Percentiles rank a stretch among this genome's conserved stretches.
These are phyloP conservation scores for Drosophila guanche DNA, from an alignment of 1,140 invertebrate species.

Conservation along the genomic window DNA sequence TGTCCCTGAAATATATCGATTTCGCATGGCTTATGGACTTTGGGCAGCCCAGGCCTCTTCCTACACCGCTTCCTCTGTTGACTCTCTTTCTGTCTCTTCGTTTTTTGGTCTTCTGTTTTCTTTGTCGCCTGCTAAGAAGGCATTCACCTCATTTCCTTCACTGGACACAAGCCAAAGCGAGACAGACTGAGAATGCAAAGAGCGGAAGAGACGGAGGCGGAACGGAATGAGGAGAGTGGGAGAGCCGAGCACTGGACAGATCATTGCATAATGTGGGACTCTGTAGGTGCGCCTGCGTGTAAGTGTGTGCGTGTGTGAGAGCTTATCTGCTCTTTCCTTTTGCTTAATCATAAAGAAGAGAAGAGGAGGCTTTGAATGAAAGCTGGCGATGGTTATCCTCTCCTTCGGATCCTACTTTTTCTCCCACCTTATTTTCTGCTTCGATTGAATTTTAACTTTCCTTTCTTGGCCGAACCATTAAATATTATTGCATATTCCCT, in stretches of 20 bases:
- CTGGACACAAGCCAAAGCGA: conserved; percentile 16
- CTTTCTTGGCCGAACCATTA: conserved; percentile 22
- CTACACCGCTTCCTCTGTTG: conserved; percentile 4
- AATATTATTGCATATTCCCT: conserved; percentile 12
- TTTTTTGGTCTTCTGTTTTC: conserved; percentile 27
- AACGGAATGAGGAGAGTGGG: too few relatives aligned
- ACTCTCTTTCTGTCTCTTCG: conserved; percentile 7
- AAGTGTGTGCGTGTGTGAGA: too few relatives aligned
- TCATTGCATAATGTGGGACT: conserved; percentile 31
- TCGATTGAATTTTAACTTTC: conserved; percentile 12
- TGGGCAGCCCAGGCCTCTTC: conserved; percentile 12
- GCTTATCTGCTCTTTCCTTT: conserved; percentile 19
- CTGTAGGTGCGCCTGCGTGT: conserved; percentile 3
- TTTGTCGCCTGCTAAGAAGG: conserved; percentile 66
- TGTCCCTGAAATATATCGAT: conserved; percentile 74
- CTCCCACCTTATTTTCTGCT: too few relatives aligned
- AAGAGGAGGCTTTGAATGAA: conserved; percentile 5
- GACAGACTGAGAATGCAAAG: too few relatives aligned
- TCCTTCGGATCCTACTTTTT: too few relatives aligned
- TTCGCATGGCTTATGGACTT: conserved; percentile 55
- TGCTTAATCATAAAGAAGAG: background rate
- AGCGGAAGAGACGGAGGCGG: background rate
- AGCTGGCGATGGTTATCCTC: background rate
- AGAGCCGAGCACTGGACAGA: conserved; percentile 18
- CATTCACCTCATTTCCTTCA: conserved; percentile 69